phyloP scores from a whole-genome alignment of 2,113 vertebrate species.

The Scomber japonicus region DNA sequence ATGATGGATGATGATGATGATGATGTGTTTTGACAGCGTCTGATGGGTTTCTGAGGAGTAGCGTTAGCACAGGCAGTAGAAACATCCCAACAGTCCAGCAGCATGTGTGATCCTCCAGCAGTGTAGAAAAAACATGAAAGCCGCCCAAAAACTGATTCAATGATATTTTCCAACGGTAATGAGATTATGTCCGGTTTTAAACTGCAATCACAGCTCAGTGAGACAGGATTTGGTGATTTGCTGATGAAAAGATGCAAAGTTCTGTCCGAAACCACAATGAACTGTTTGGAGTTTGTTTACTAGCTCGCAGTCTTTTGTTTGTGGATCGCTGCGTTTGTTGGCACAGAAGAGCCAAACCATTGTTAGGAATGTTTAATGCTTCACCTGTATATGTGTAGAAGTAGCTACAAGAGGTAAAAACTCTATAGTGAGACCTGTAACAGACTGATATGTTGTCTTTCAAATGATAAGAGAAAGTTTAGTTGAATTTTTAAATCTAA shows the following conservation, averaged over 20 bases:
- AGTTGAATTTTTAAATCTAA: not conserved
- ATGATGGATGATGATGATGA: not conserved
- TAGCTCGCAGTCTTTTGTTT: too few relatives aligned
- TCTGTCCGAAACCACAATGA: too few relatives aligned
- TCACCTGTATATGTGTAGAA: too few relatives aligned
- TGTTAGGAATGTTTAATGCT: too few relatives aligned
- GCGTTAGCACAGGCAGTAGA: not conserved
- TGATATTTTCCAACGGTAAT: not conserved
- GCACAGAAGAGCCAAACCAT: too few relatives aligned
- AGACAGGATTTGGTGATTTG: not conserved
- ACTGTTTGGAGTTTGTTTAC: too few relatives aligned
- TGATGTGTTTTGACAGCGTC: conserved; percentile 1
- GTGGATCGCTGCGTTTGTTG: too few relatives aligned
- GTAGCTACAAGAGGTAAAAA: too few relatives aligned
- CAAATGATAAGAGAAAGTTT: too few relatives aligned
- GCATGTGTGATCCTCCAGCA: not conserved
- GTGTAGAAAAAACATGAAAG: not conserved
- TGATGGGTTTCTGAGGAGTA: not conserved
- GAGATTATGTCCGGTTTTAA: not conserved
- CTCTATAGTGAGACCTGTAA: too few relatives aligned
- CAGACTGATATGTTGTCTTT: too few relatives aligned
- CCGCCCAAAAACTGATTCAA: not conserved
- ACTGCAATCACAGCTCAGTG: not conserved
- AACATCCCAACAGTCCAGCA: not conserved
- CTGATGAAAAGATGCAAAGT: not conserved